These are phyloP conservation scores for Gadopsis marmoratus DNA, from an alignment of 2,797 vertebrate species.

Conservation along the genomic window DNA sequence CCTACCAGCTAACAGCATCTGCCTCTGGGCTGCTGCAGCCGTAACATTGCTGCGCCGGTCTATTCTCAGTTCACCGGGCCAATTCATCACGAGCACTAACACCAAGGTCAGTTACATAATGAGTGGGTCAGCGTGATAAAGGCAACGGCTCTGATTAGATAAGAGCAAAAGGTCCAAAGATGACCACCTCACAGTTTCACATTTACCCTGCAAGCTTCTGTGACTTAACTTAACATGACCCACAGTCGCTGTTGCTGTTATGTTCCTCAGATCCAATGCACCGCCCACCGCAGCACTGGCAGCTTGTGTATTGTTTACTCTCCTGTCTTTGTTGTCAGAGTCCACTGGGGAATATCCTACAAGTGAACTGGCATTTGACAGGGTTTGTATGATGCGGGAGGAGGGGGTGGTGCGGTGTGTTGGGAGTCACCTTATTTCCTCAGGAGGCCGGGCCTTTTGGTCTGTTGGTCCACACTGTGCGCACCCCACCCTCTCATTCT, in stretches of 20 bases:
- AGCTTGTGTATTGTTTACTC: slow-evolving; percentile 73
- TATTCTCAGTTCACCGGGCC: slow-evolving; percentile 64
- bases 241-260: slow-evolving; percentile 37
- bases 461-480: slow-evolving; percentile 59
- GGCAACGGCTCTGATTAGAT: slow-evolving; percentile 72
- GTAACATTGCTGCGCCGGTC: slow-evolving; percentile 65
- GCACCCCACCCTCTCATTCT: slow-evolving; percentile 48
- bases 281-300: slow-evolving; percentile 41
- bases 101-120: slow-evolving; percentile 74
- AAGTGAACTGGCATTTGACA: slow-evolving; percentile 79
- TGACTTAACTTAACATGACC: slow-evolving; percentile 57
- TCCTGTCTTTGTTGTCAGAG: slow-evolving; percentile 67
- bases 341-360: slow-evolving; percentile 76
- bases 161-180: slow-evolving; percentile 52
- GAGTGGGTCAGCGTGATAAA: slow-evolving; percentile 74
- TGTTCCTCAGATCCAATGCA: slow-evolving; percentile 8
- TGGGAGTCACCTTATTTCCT: slow-evolving; percentile 78
- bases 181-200: slow-evolving; percentile 45
- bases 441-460: slow-evolving; percentile 74
- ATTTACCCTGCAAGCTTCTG: slow-evolving; percentile 50
- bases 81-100: slow-evolving; percentile 78
- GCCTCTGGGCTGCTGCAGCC: slow-evolving; percentile 59
- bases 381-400: slow-evolving; percentile 69
- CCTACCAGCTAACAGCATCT: slow-evolving; percentile 23
- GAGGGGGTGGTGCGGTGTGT: slow-evolving; percentile 45